Percentiles rank a stretch among this genome's conserved stretches.
Evolutionary conservation across 2,113 vertebrate genomes (phyloP).

Genomic region (Coryphaenoides rupestris): DNA sequence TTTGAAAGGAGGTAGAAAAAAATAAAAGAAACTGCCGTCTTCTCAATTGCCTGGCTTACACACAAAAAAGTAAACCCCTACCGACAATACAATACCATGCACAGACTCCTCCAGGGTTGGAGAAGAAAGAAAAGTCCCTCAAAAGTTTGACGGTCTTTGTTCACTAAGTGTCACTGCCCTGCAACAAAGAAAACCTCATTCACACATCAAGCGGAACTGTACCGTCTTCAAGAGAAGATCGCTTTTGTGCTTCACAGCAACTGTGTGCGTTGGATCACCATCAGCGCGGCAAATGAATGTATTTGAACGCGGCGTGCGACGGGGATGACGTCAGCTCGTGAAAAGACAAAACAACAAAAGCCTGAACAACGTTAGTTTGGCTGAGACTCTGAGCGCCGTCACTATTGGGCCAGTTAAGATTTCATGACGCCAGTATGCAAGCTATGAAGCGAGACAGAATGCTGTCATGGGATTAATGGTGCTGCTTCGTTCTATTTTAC

Average conservation of each 20-base stretch:
- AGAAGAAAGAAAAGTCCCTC: background rate
- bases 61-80: no score
- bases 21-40: background rate
- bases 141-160: background rate
- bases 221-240: no score
- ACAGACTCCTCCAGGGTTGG: background rate
- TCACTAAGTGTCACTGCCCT: constrained; percentile 20
- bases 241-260: background rate
- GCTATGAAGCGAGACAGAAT: background rate
- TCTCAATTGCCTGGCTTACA: background rate
- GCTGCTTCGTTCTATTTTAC: no score
- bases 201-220: background rate
- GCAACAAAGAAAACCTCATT: background rate
- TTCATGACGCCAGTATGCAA: background rate
- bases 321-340: background rate
- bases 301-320: background rate
- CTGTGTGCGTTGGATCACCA: background rate
- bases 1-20: background rate
- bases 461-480: no score
- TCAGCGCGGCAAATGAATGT: background rate
- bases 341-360: background rate
- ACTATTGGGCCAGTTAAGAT: background rate
- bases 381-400: background rate
- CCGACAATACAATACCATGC: constrained; percentile 2
- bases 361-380: background rate